Percentiles rank a stretch among this genome's conserved stretches.
Evolutionary conservation across 1,140 invertebrate species (phyloP).

Genomic region (Brachionus angularis): DNA sequence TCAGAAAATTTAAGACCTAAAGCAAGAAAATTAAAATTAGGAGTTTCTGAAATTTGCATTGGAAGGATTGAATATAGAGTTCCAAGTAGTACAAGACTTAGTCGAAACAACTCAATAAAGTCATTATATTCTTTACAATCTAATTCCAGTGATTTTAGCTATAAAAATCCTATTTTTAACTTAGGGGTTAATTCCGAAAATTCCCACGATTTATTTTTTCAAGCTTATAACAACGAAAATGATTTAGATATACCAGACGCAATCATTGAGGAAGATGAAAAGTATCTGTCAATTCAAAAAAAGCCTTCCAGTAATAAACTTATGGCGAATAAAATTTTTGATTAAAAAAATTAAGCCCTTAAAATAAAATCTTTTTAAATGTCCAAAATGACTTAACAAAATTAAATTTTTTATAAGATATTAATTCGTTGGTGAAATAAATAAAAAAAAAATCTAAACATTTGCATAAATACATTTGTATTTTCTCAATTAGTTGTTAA

Average conservation of each 20-base stretch:
- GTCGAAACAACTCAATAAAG: neutral
- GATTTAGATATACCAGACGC: slow-evolving; percentile 23
- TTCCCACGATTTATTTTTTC: no score
- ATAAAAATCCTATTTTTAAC: neutral
- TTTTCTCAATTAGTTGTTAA: no score
- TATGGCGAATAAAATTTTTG: no score
- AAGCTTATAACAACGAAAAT: neutral
- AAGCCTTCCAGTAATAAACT: neutral
- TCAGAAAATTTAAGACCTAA: neutral
- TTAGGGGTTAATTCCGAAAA: neutral
- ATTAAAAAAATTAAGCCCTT: no score
- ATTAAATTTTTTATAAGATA: no score
- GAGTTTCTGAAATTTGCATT: slow-evolving; percentile 10
- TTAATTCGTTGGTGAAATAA: no score
- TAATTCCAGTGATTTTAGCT: neutral
- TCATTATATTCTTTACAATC: neutral
- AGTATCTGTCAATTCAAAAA: neutral
- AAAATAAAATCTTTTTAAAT: no score
- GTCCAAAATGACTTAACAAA: no score
- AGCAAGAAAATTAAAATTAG: slow-evolving; percentile 1
- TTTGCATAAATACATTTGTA: no score
- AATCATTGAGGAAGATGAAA: slow-evolving; percentile 31
- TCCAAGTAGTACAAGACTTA: neutral
- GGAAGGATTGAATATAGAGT: slow-evolving; percentile 19
- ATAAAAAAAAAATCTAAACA: no score